phyloP scores from a whole-genome alignment of 2,113 vertebrate species.

The Vulpes vulpes region DNA sequence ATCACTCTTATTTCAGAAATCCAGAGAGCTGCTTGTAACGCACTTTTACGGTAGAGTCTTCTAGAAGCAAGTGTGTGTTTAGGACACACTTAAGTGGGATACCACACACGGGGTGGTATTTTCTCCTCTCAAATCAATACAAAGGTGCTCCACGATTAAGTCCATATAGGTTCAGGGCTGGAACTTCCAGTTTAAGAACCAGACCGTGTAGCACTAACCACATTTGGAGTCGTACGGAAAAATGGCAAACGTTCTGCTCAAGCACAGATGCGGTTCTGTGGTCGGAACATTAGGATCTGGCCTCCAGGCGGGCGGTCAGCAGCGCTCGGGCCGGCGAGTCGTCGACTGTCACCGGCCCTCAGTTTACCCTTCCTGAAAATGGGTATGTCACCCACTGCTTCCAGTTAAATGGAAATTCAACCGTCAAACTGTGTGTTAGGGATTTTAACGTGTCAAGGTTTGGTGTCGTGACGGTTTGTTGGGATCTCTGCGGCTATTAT shows the following conservation, averaged over 20 bases:
- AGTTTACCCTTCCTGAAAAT: conserved; percentile 25
- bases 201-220: neutral
- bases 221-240: neutral
- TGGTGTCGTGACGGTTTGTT: neutral
- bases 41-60: neutral
- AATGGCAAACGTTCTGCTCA: neutral
- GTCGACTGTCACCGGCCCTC: neutral
- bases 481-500: neutral
- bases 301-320: neutral
- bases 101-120: neutral
- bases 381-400: neutral
- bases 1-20: conserved; percentile 31
- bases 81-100: neutral
- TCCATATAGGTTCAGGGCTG: neutral
- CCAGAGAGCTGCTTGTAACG: neutral
- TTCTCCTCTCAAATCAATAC: neutral
- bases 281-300: neutral
- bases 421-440: neutral
- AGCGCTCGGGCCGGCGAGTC: neutral
- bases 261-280: too few relatives aligned
- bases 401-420: conserved; percentile 16
- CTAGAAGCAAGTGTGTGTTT: neutral
- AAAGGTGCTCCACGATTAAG: conserved; percentile 31
- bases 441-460: neutral
- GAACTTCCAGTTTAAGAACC: neutral